Evolutionary conservation across 2,888 invertebrate genomes (phyloP), one percentile per base, ranked within the genome.

Genomic region (Scelioninae gen. 1): DNA sequence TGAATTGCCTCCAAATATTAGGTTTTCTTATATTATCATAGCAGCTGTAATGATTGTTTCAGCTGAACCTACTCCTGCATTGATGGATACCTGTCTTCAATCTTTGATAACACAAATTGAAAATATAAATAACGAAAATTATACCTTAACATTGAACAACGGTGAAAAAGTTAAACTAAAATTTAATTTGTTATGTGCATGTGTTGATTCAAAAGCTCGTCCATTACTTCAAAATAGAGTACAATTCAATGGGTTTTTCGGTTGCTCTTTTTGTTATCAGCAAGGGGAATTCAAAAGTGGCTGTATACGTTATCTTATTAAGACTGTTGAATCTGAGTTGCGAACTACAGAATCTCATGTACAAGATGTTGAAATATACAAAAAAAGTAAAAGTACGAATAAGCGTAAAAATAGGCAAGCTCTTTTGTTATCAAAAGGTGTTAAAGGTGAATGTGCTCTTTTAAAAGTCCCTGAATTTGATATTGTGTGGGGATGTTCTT

Each of bases 191-290:
- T 10, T 75, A 13, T 56, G 65, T 34, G 58, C 51, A 31, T 75
- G 32, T 4, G 29, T 66, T 7, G 75, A 75, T 51, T 66, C 75
- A 9, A 49, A 58, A 6, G 75, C 75, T 11, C 38, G 75, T 40
- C 49, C 77, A 34, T 11, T 55, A 6, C 16, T 77, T 7, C 77
- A 77, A 31, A 69, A 69, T 47, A 60, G 77, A 34, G 34, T 77
- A 0, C 31, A 77, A 53, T 32, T 23, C 10, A 76, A 76, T 15
- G 76, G 76, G 8, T 49, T 60, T 1, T 76, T 31, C 5, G 60
- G 68, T 13, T 76, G 76, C 38, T 68, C 60, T n/a, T 76, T 32
- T 43, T 78, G 78, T 34, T 78, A 78, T 45, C 63, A 71, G 10
- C 23, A 63, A 71, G 71, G 78, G 1, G 1, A 43, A n/a, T 5